Evolutionary conservation across 2,888 invertebrate genomes (phyloP).

Genomic region (Conus canariensis): DNA sequence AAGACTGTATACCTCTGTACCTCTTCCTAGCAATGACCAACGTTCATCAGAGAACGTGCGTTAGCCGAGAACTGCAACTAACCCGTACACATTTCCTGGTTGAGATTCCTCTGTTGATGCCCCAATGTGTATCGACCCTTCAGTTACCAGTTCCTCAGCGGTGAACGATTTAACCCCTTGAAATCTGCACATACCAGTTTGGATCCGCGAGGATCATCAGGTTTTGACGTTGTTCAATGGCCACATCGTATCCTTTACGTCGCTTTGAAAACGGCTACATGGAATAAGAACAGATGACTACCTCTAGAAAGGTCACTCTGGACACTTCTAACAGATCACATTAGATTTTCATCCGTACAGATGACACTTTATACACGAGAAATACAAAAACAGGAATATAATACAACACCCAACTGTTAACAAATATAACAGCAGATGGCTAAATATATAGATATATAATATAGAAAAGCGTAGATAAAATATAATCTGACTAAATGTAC

Average conservation of each 20-base stretch:
- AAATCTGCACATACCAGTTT: no score
- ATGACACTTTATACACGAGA: not conserved
- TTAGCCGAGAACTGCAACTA: no score
- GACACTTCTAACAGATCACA: constrained; percentile 26
- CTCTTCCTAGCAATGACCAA: no score
- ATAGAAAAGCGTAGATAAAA: constrained; percentile 23
- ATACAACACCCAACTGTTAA: constrained; percentile 3
- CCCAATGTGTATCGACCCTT: no score
- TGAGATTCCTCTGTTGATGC: no score
- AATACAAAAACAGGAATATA: constrained; percentile 1
- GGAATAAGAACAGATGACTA: no score
- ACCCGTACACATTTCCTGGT: no score
- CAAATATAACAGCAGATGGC: not conserved
- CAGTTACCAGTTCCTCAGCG: no score
- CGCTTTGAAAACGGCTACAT: not conserved
- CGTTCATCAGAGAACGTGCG: no score
- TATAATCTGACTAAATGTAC: constrained; percentile 26
- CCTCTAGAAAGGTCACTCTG: not conserved
- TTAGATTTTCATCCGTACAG: not conserved
- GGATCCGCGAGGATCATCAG: no score
- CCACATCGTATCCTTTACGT: not conserved
- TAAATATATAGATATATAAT: not conserved
- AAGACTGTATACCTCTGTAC: no score
- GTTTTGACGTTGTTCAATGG: not conserved
- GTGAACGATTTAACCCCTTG: no score